phyloP scores from a whole-genome alignment of 2,888 invertebrate species.

The Dendrolimus pini region DNA sequence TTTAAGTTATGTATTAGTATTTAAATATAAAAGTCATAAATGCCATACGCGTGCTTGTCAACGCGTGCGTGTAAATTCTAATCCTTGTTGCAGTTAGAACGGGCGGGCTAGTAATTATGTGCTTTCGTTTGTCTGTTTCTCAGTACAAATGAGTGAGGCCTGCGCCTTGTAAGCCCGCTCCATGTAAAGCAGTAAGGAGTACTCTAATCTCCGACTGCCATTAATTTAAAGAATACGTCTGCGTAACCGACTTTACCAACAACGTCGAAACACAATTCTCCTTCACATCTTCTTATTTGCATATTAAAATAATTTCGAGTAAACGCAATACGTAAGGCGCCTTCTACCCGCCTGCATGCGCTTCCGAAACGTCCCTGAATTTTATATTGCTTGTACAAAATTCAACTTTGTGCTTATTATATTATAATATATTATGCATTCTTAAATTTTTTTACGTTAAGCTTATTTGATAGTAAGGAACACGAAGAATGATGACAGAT shows the following conservation, averaged over 20 bases:
- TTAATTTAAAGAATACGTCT: conserved; percentile 76
- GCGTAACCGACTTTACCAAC: conserved; percentile 67
- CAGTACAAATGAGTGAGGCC: conserved; percentile 64
- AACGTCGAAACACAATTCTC: conserved; percentile 70
- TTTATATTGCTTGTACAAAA: conserved; percentile 30
- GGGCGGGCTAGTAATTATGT: conserved; percentile 74
- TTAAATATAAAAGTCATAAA: conserved; percentile 69
- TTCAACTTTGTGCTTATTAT: conserved; percentile 32
- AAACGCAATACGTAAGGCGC: conserved; percentile 71
- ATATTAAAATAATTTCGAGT: conserved; percentile 76
- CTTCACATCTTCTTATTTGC: conserved; percentile 76
- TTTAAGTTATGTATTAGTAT: conserved; percentile 26
- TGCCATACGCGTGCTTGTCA: conserved; percentile 71
- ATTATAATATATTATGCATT: conserved; percentile 33
- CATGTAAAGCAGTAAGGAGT: conserved; percentile 74
- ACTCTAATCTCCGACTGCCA: conserved; percentile 72
- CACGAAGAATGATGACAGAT: conserved; percentile 66
- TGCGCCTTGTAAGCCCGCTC: conserved; percentile 61
- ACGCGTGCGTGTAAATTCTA: conserved; percentile 70
- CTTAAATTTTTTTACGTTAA: conserved; percentile 1
- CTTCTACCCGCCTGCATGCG: conserved; percentile 39
- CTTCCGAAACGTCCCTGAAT: conserved; percentile 38
- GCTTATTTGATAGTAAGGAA: conserved; percentile 1
- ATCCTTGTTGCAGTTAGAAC: conserved; percentile 74
- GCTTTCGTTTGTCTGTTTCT: conserved; percentile 74